A percentile compares a stretch with the other conserved stretches of the same genome.
Conservation (phyloP, 2,888 invertebrate species). For the Axea sp. region DNA sequence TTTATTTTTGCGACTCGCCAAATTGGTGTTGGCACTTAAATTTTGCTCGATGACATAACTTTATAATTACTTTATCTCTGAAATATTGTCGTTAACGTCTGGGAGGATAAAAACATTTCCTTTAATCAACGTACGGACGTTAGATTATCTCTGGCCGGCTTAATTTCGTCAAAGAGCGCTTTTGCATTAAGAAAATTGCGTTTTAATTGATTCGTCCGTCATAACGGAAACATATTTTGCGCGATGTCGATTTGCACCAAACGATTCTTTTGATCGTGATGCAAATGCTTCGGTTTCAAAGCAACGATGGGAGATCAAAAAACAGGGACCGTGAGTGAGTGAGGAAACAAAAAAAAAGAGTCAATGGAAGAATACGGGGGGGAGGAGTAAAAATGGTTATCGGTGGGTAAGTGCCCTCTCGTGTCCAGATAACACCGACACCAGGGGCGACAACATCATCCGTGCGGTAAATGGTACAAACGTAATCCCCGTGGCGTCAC, state of each 20-base stretch:
- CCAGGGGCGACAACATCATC: conserved; percentile 78
- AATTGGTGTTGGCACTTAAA: background rate
- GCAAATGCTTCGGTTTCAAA: conserved; percentile 22
- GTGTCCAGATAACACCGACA: conserved; percentile 78
- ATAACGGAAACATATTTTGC: conserved; percentile 36
- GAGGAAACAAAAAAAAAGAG: background rate
- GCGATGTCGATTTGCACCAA: background rate
- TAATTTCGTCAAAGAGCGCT: conserved; percentile 4
- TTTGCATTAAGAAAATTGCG: conserved; percentile 18
- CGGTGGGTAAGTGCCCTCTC: conserved; percentile 78
- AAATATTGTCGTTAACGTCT: conserved; percentile 16
- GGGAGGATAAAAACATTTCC: conserved; percentile 1
- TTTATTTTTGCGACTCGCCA: background rate
- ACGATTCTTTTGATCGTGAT: conserved; percentile 1
- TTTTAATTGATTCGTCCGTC: conserved; percentile 45
- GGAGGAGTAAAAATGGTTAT: conserved; percentile 66
- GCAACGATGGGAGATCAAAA: conserved; percentile 39
- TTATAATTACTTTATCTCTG: conserved; percentile 34
- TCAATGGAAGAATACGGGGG: conserved; percentile 1
- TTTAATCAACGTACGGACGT: conserved; percentile 14
- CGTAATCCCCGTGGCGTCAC: conserved; percentile 74
- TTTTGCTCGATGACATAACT: conserved; percentile 27
- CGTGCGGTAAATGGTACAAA: conserved; percentile 66
- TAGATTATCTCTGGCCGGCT: conserved; percentile 13
- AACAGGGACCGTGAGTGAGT: conserved; percentile 8